Conservation (phyloP, 2,888 invertebrate species). For the Chironomus riparius region DNA sequence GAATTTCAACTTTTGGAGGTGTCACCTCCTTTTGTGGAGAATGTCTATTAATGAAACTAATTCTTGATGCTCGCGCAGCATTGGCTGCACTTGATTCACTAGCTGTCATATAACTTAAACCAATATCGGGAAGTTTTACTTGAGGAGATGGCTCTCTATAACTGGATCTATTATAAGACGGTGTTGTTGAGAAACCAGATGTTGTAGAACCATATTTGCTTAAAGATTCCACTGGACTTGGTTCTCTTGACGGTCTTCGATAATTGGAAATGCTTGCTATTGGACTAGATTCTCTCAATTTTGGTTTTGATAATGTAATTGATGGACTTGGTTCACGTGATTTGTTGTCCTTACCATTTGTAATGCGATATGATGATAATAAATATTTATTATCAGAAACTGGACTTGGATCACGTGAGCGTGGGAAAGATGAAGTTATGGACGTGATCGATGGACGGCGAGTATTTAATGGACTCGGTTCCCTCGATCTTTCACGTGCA, state of each 20-base stretch:
- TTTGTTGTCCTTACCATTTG: slow-evolving; percentile 36
- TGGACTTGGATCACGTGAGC: slow-evolving; percentile 29
- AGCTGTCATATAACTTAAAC: slow-evolving; percentile 37
- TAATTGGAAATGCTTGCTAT: slow-evolving; percentile 7
- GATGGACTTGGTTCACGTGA: slow-evolving; percentile 43
- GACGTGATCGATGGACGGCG: slow-evolving; percentile 32
- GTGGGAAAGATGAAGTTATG: slow-evolving; percentile 34
- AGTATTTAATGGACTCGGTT: slow-evolving; percentile 17
- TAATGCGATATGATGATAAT: slow-evolving; percentile 34
- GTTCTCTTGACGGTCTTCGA: slow-evolving; percentile 27
- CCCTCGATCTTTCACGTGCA: slow-evolving; percentile 14
- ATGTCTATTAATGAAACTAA: slow-evolving; percentile 13
- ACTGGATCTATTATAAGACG: slow-evolving; percentile 9
- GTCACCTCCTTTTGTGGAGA: slow-evolving; percentile 1
- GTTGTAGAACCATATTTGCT: slow-evolving; percentile 17
- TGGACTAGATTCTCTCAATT: slow-evolving; percentile 20
- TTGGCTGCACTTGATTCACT: slow-evolving; percentile 38
- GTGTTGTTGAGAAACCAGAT: slow-evolving; percentile 30
- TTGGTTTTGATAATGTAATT: background rate
- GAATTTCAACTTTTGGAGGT: background rate
- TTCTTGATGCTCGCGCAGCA: slow-evolving; percentile 35
- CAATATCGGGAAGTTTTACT: background rate
- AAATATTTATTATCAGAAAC: slow-evolving; percentile 33
- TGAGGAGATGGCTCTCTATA: background rate
- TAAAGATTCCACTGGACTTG: slow-evolving; percentile 29